Evolutionary conservation across 1,140 invertebrate genomes (phyloP).

Genomic region (Chionoecetes opilio): DNA sequence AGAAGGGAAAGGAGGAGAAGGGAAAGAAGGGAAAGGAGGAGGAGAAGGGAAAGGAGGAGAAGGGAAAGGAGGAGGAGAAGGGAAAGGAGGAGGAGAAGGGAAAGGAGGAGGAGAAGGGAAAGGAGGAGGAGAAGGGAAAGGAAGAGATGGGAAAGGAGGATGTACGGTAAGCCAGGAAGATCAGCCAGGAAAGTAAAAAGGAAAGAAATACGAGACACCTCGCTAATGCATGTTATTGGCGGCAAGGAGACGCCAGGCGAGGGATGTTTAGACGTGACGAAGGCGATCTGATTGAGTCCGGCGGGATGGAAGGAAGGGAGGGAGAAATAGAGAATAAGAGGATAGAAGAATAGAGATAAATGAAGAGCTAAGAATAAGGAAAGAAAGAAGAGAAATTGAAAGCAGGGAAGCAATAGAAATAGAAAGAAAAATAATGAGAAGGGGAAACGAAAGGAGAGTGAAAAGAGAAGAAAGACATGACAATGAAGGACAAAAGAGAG

Average conservation of each 20-base stretch:
- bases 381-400: no score
- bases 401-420: no score
- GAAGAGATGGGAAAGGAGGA: background rate
- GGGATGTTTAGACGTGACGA: background rate
- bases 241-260: background rate
- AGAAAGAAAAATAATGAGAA: no score
- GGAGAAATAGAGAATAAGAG: no score
- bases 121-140: background rate
- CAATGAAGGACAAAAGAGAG: no score
- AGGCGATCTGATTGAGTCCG: background rate
- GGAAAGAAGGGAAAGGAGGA: background rate
- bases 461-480: no score
- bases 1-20: no score
- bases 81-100: background rate
- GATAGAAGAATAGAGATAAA: no score
- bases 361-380: no score
- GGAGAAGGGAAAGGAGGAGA: no score
- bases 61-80: background rate
- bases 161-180: background rate
- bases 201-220: background rate
- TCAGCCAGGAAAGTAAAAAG: background rate
- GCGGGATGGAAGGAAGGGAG: background rate
- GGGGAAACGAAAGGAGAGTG: no score
- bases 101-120: background rate
- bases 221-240: constrained; percentile 7